Evolutionary conservation across 1,140 invertebrate species (phyloP).

Genomic region (Pygmarrhopalites habei): DNA sequence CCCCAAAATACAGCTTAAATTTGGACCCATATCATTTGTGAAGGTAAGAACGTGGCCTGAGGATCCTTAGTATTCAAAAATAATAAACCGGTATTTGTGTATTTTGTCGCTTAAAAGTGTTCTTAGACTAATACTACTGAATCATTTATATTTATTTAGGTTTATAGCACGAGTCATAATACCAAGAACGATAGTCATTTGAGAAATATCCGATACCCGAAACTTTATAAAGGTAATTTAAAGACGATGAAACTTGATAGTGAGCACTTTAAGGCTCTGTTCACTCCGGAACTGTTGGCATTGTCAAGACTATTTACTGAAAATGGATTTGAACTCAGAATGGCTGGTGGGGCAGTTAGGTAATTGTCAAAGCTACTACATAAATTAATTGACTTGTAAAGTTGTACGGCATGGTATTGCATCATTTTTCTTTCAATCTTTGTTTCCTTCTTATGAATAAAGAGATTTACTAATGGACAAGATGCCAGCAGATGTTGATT

Average conservation of each 20-base stretch:
- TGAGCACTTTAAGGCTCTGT: constrained; percentile 47
- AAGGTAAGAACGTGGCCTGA: no score
- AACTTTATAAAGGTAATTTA: background rate
- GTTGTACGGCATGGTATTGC: background rate
- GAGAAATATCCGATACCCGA: background rate
- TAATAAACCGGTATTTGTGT: no score
- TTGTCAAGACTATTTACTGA: constrained; percentile 69
- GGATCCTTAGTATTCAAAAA: no score
- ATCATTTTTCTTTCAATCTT: background rate
- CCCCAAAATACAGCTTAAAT: no score
- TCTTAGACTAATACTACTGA: no score
- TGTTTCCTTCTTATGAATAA: no score
- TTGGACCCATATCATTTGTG: no score
- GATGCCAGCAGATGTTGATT: constrained; percentile 86
- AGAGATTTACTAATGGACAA: constrained; percentile 87
- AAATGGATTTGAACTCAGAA: constrained; percentile 75
- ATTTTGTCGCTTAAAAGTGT: no score
- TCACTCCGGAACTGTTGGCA: constrained; percentile 66
- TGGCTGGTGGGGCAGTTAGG: constrained; percentile 90
- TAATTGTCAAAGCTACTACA: constrained; percentile 40
- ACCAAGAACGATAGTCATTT: no score
- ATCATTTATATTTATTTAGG: no score
- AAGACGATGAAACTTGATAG: background rate
- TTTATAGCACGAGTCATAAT: no score
- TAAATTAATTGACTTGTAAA: no score